Base-by-base conservation (phyloP, 2,888 invertebrate species). In the Latrodectus hesperus region DNA sequence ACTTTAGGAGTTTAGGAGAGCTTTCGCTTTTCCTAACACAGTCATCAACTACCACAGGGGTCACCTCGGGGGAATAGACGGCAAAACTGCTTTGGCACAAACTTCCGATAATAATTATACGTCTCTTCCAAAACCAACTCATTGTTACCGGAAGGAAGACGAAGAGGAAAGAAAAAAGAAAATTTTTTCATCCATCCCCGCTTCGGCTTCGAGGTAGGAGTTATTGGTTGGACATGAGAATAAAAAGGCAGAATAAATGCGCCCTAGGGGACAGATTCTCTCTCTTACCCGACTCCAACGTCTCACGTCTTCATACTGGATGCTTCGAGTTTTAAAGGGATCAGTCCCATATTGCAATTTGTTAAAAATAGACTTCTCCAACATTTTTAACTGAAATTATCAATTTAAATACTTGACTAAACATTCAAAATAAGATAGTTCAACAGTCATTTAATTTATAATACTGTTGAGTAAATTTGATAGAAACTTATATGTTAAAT, bases 101-200 rank as follows among this genome's bases (percentile, higher is more conserved):
- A 82, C 82, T 82, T 82, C 82, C 82, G 75, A 82, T 82, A 82
- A 82, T 82, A 82, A 82, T 82, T 82, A 82, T 75, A 75, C 74
- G 70, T 70, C 75, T 82, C 70, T 79, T 79, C 82, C 75, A 82
- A 82, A 82, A 82, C 82, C 75, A 52, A 22, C 74, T 55, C 74
- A 74, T 82, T 82, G 81, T 82, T 82, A 82, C 74, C 74, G 68
- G 82, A 82, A 82, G 70, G 71, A 53, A n/a, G n/a, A 49, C 9
- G 74, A 22, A 52, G 51, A 70, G 65, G 52, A 3, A 60, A 51
- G 68, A 82, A 75, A 60, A 55, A 53, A 52, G 60, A 60, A 74
- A 65, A 2, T 65, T 51, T 16, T 49, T 77, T 17, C n/a, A 52
- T n/a, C 52, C 11, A 14, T 49, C n/a, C 51, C 51, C n/a, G 12